These are phyloP conservation scores for Cyprinodon variegatus DNA, from an alignment of 2,113 vertebrate species.

Conservation along the genomic window DNA sequence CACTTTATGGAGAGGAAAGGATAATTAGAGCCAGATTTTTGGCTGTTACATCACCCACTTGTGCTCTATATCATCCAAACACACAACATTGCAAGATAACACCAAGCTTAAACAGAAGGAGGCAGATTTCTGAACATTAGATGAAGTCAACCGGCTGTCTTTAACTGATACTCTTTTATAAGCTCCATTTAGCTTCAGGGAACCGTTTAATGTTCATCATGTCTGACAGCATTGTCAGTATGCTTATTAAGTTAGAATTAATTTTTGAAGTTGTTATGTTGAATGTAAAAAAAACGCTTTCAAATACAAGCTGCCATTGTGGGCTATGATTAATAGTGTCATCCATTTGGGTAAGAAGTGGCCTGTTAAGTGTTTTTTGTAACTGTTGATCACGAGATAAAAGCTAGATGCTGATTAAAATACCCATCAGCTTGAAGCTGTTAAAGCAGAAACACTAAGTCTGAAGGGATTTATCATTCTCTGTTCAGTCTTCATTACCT, in stretches of 20 bases:
- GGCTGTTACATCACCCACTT: background rate
- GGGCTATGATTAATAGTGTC: background rate
- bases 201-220: background rate
- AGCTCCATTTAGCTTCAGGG: background rate
- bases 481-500: slow-evolving; percentile 45
- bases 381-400: slow-evolving; percentile 13
- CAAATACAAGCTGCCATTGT: background rate
- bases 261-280: background rate
- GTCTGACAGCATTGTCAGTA: background rate
- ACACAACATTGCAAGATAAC: background rate
- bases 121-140: background rate
- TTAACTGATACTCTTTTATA: background rate
- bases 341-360: background rate
- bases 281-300: background rate
- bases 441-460: slow-evolving; percentile 21
- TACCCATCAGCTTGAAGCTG: slow-evolving; percentile 36
- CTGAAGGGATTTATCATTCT: slow-evolving; percentile 44
- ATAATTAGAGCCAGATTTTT: background rate
- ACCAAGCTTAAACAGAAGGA: background rate
- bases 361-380: background rate
- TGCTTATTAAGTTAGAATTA: slow-evolving; percentile 1
- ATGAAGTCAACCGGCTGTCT: background rate
- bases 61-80: background rate
- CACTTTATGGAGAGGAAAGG: background rate
- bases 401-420: slow-evolving; percentile 37